Evolutionary conservation across 1,140 invertebrate species (phyloP).

Genomic region (Pectinophora gossypiella): DNA sequence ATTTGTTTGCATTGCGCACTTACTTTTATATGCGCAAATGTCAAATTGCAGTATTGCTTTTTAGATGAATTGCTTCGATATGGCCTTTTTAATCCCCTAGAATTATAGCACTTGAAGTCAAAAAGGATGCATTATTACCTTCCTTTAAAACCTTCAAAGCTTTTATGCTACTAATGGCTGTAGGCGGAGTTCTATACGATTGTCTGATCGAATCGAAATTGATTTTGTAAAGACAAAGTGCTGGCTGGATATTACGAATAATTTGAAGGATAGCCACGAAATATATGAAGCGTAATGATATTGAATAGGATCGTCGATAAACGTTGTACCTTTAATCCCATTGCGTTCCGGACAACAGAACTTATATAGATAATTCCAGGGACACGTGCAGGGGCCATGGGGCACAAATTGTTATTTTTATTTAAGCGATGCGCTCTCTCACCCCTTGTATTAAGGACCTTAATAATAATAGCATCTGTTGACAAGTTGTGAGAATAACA

Average conservation of each 20-base stretch:
- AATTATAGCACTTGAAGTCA: too few relatives aligned
- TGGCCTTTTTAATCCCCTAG: too few relatives aligned
- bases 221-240: constrained; percentile 2
- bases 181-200: not conserved
- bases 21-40: too few relatives aligned
- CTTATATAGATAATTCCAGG: not conserved
- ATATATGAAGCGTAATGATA: not conserved
- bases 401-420: constrained; percentile 1
- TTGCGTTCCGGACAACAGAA: not conserved
- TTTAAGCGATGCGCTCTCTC: constrained; percentile 1
- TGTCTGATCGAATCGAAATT: not conserved
- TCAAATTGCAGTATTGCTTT: too few relatives aligned
- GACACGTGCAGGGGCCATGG: not conserved
- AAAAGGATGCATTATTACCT: too few relatives aligned
- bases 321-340: not conserved
- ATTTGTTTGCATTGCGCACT: too few relatives aligned
- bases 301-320: not conserved
- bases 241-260: not conserved
- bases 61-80: too few relatives aligned
- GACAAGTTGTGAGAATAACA: too few relatives aligned
- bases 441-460: not conserved
- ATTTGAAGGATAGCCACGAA: not conserved
- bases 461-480: too few relatives aligned
- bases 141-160: not conserved
- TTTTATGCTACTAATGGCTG: constrained; percentile 1